phyloP scores from a whole-genome alignment of 2,113 vertebrate genomes.

The Formicarius rufipectus region DNA sequence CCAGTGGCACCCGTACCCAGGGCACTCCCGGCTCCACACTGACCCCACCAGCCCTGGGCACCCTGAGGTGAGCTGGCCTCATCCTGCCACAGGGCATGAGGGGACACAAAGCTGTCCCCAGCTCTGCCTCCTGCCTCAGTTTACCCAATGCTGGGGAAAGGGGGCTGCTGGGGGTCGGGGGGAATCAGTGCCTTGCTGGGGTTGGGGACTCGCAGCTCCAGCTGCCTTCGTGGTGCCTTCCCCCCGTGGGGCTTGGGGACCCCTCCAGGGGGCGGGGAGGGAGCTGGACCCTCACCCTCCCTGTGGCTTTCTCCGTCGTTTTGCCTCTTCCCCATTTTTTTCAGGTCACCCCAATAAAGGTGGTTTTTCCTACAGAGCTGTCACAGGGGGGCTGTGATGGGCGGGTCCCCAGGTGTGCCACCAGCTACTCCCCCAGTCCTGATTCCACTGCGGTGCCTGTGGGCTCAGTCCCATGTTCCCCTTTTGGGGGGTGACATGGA shows the following conservation, averaged over 20 bases:
- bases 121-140: neutral
- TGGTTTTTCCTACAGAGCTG: neutral
- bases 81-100: fast-evolving
- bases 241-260: neutral
- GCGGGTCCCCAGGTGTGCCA: neutral
- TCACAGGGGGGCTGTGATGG: neutral
- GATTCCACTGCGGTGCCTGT: fast-evolving
- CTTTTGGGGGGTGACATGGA: neutral
- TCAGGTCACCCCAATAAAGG: slow-evolving; percentile 57
- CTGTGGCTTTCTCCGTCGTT: neutral
- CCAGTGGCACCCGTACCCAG: neutral
- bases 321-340: neutral
- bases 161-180: fast-evolving
- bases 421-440: neutral
- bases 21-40: fast-evolving
- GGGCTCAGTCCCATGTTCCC: neutral
- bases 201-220: neutral
- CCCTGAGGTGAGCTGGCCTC: neutral
- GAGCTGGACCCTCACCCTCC: neutral
- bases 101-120: neutral
- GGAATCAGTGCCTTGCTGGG: slow-evolving; percentile 30
- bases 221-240: neutral
- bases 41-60: neutral
- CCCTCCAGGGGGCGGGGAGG: neutral
- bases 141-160: neutral